phyloP scores from a whole-genome alignment of 2,113 vertebrate species.

The Eulacestoma nigropectus region DNA sequence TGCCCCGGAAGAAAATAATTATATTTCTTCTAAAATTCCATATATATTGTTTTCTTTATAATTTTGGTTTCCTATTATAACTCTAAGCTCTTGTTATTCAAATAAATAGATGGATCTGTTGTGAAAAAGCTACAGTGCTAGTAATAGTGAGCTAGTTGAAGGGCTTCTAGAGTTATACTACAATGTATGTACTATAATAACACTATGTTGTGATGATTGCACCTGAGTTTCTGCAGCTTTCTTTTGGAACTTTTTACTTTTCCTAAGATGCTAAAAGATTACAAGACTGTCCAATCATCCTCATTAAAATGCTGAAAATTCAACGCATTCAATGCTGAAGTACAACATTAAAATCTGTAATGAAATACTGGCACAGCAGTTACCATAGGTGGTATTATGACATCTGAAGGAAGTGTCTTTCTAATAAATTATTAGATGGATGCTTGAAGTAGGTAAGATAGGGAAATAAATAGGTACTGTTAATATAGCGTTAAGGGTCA shows the following conservation, averaged over 20 bases:
- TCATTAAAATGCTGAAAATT: not conserved
- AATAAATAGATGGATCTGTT: not conserved
- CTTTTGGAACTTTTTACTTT: not conserved
- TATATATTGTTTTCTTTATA: not conserved
- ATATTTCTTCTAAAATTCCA: not conserved
- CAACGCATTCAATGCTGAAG: not conserved
- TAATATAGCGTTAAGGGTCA: not conserved
- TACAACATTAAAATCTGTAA: not conserved
- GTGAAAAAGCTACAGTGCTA: not conserved
- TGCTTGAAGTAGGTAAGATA: not conserved
- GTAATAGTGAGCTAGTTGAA: rapidly evolving
- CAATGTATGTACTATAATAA: not conserved
- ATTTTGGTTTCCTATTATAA: not conserved
- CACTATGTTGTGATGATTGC: not conserved
- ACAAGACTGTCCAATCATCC: not conserved
- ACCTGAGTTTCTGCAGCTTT: not conserved
- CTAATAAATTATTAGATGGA: not conserved
- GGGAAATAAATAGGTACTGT: not conserved
- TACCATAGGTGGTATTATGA: not conserved
- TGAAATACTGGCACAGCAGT: not conserved
- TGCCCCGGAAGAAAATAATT: not conserved
- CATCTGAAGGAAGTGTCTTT: not conserved
- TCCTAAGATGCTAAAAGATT: not conserved
- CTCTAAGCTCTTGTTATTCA: not conserved
- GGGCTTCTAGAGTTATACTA: not conserved